Evolutionary conservation across 2,888 invertebrate species (phyloP).

Genomic region (Seira musarum): DNA sequence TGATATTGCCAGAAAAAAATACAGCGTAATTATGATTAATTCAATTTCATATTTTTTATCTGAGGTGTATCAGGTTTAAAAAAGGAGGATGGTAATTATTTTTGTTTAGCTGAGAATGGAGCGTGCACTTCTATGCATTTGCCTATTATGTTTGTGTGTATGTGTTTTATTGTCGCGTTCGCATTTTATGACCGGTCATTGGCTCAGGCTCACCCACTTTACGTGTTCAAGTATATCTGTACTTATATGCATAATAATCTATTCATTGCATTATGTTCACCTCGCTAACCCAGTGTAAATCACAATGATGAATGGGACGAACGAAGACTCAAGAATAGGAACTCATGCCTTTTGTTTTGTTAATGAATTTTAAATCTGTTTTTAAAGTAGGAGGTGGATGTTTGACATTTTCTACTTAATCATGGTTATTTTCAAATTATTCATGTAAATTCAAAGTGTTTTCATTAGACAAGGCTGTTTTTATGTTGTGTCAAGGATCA

Average conservation of each 20-base stretch:
- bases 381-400: neutral
- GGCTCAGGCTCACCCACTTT: conserved; percentile 51
- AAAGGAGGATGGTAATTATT: too few relatives aligned
- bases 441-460: conserved; percentile 11
- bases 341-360: conserved; percentile 22
- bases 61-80: too few relatives aligned
- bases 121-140: too few relatives aligned
- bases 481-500: conserved; percentile 33
- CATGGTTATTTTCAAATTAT: conserved; percentile 1
- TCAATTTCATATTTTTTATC: too few relatives aligned
- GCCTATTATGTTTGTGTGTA: too few relatives aligned
- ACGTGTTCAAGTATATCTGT: too few relatives aligned
- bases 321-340: neutral
- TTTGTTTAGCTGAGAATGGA: too few relatives aligned
- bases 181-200: conserved; percentile 57
- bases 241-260: too few relatives aligned
- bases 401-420: conserved; percentile 2
- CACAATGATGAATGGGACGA: neutral
- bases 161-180: too few relatives aligned
- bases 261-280: conserved; percentile 14
- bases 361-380: conserved; percentile 6
- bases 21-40: too few relatives aligned
- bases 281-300: conserved; percentile 41
- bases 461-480: neutral
- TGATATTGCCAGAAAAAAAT: too few relatives aligned